Base-by-base conservation (phyloP, 2,113 vertebrate genomes). In the Hiodon tergisus region DNA sequence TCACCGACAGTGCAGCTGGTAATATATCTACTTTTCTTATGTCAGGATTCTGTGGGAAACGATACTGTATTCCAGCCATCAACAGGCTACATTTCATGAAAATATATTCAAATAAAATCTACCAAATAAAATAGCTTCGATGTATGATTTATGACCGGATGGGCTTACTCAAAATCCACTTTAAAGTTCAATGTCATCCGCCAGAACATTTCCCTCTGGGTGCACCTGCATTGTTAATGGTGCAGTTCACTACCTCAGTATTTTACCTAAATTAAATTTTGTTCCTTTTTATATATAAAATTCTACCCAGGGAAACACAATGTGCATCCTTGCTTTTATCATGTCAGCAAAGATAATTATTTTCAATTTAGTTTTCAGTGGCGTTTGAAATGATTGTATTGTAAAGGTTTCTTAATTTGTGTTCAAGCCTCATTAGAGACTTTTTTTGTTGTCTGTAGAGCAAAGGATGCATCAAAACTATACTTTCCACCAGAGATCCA, bases 201-300 rank as follows among this genome's bases (percentile, higher is more conserved):
- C 46, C 46, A 10, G 11, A 50, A 16, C 66, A 75, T 51, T 9
- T 60, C 4, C 73, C 55, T 57, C 7, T 8, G 31, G 9, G 55
- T 62, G 4, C 66, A 52, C 31, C 48, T 31, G 55, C 50, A 53
- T 62, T 61, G 58, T 76, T 69, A 69, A 61, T 60, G 63, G 17
- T 50, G 17, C 16, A 53, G 57, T 69, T 75, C 74, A 60, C 57
- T 50, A 58, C 54, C 47, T 52, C 48, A 4, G 48, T 59, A 17
- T 62, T 61, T 10, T 61, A 5, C 54, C 52, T 51, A 61, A 75
- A 75, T 75, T 67, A 67, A 16, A 10, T 59, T 74, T 50, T n/a
- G 9, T 59, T 57, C 47, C 53, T 31, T 67, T 74, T 51, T 66
- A 16, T 55, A 48, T 58, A 14, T n/a, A 51, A 50, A 50, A 67